A percentile compares a stretch with the other conserved stretches of the same genome.
Conservation (phyloP, 2,797 vertebrate genomes). For the Scomberomorus guttatus region DNA sequence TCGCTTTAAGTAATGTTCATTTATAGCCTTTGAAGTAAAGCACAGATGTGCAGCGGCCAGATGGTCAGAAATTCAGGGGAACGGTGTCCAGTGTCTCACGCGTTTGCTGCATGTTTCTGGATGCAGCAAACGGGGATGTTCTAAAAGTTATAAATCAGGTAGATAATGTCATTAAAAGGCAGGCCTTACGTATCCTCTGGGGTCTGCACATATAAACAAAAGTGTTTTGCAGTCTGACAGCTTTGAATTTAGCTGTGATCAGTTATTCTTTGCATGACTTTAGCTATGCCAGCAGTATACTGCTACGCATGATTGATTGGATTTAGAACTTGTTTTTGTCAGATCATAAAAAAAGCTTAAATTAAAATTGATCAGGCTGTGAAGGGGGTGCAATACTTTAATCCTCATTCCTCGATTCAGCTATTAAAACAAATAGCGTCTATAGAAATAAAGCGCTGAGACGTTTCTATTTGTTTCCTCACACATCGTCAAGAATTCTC, state of each 20-base stretch:
- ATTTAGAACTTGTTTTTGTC: conserved; percentile 59
- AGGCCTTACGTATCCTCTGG: conserved; percentile 36
- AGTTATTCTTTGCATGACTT: conserved; percentile 68
- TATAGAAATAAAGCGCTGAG: conserved; percentile 1
- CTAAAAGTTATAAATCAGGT: conserved; percentile 50
- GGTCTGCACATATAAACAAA: conserved; percentile 48
- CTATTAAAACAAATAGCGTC: conserved; percentile 22
- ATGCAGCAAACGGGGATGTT: neutral
- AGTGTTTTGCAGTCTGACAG: conserved; percentile 30
- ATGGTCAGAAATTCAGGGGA: conserved; percentile 44
- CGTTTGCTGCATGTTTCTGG: too few relatives aligned
- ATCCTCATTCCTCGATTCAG: conserved; percentile 15
- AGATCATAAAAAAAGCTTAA: conserved; percentile 54
- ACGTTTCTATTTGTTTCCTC: conserved; percentile 19
- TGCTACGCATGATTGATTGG: conserved; percentile 68
- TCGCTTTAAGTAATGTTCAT: conserved; percentile 51
- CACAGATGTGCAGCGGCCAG: conserved; percentile 34
- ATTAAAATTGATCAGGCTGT: conserved; percentile 64
- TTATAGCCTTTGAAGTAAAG: conserved; percentile 50
- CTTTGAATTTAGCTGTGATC: conserved; percentile 57
- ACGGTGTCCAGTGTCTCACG: neutral
- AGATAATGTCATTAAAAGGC: conserved; percentile 52
- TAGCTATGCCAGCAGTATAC: conserved; percentile 42
- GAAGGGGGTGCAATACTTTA: conserved; percentile 32
- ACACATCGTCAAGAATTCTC: conserved; percentile 3